Conservation (phyloP, 2,888 invertebrate genomes). For the Scaptomyza tumidula region DNA sequence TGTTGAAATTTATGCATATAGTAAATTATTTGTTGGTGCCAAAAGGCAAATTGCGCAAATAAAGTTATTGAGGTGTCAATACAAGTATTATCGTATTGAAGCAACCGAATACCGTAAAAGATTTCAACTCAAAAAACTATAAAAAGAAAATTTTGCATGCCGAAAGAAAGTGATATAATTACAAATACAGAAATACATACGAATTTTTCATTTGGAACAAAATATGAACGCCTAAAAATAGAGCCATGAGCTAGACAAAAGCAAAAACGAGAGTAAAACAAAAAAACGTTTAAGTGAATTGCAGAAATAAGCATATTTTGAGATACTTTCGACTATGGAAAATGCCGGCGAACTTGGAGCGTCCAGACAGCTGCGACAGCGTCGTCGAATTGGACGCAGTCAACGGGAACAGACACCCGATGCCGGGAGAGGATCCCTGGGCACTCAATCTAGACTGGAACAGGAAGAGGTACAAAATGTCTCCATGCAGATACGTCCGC, state of each 20-base stretch:
- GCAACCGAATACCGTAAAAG: neutral
- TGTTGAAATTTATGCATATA: constrained; percentile 1
- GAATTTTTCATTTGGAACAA: constrained; percentile 40
- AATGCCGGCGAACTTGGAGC: constrained; percentile 60
- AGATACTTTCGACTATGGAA: constrained; percentile 44
- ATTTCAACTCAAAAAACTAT: constrained; percentile 12
- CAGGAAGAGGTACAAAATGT: constrained; percentile 57
- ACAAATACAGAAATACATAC: constrained; percentile 28
- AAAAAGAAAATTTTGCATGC: constrained; percentile 45
- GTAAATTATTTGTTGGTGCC: neutral
- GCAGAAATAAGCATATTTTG: constrained; percentile 10
- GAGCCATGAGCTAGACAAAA: constrained; percentile 45
- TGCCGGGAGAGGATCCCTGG: constrained; percentile 39
- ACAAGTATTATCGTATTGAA: neutral
- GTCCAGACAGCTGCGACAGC: constrained; percentile 84
- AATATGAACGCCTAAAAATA: constrained; percentile 66
- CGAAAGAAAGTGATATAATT: constrained; percentile 66
- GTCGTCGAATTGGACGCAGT: constrained; percentile 86
- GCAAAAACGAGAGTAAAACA: neutral
- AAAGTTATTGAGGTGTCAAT: neutral
- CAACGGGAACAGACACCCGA: constrained; percentile 88
- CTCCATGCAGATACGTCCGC: constrained; percentile 81
- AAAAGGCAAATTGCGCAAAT: constrained; percentile 10
- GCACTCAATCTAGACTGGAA: constrained; percentile 6
- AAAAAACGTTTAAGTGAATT: constrained; percentile 22